phyloP scores from a whole-genome alignment of 2,113 vertebrate genomes.

The Protobothrops flavoviridis region DNA sequence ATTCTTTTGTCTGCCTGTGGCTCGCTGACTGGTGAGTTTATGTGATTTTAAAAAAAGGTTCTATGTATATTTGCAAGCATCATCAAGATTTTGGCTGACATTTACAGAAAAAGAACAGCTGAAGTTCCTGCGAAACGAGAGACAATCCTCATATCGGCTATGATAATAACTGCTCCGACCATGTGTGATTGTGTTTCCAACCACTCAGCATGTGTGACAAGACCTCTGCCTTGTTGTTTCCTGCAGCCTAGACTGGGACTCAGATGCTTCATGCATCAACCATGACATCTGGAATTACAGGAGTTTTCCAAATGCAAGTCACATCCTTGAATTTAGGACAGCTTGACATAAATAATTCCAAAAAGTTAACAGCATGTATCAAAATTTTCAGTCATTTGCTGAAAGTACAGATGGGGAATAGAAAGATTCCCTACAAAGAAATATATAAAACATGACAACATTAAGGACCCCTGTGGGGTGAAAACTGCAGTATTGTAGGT shows the following conservation, averaged over 20 bases:
- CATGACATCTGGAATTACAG: constrained; percentile 48
- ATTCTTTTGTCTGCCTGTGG: not conserved
- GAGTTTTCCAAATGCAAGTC: constrained; percentile 15
- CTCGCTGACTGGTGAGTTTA: not conserved
- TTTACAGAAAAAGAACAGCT: constrained; percentile 61
- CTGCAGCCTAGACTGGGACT: constrained; percentile 56
- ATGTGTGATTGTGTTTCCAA: constrained; percentile 62
- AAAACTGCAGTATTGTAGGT: not conserved
- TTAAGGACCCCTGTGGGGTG: constrained; percentile 12
- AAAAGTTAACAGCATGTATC: constrained; percentile 22
- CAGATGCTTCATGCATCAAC: constrained; percentile 55
- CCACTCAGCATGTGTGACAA: constrained; percentile 59
- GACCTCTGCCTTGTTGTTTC: constrained; percentile 61
- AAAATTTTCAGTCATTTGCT: constrained; percentile 31
- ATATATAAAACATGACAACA: constrained; percentile 11
- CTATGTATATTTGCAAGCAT: constrained; percentile 17
- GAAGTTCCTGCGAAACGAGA: constrained; percentile 68
- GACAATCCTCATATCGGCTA: constrained; percentile 56
- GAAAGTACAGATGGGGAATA: constrained; percentile 11
- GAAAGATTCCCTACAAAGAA: constrained; percentile 2
- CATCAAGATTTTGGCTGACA: constrained; percentile 51
- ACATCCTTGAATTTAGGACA: constrained; percentile 41
- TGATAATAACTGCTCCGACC: constrained; percentile 43
- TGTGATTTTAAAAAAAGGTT: not conserved
- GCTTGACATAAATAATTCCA: constrained; percentile 39